Percentiles rank a stretch among this genome's conserved stretches.
Conservation (phyloP, 2,113 vertebrate genomes). For the Atractosteus spatula region DNA sequence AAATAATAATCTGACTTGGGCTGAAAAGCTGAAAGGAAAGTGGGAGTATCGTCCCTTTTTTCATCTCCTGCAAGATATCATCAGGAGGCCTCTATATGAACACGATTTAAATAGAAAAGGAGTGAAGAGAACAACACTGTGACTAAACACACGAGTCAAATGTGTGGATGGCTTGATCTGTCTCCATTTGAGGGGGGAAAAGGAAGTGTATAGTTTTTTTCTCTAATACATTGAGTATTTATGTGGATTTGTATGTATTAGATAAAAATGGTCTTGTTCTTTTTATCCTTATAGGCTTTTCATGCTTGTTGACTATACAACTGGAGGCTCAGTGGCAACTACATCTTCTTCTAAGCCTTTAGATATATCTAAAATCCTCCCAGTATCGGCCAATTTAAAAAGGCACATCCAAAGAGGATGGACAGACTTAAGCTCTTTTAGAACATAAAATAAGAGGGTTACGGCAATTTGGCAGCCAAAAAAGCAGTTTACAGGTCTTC, state of each 20-base stretch:
- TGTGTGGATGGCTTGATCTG: constrained; percentile 60
- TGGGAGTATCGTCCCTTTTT: not conserved
- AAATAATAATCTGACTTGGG: too few species aligned
- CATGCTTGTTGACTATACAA: constrained; percentile 73
- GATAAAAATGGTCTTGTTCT: constrained; percentile 71
- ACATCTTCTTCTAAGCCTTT: constrained; percentile 66
- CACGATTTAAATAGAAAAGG: constrained; percentile 34
- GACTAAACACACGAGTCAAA: constrained; percentile 44
- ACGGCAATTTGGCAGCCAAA: constrained; percentile 73
- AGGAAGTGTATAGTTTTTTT: constrained; percentile 37
- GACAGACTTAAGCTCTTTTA: constrained; percentile 72
- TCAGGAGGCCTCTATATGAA: constrained; percentile 36
- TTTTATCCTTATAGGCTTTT: constrained; percentile 72
- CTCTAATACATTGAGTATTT: constrained; percentile 69
- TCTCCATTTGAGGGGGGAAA: not conserved
- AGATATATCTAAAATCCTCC: constrained; percentile 75
- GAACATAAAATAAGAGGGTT: constrained; percentile 72
- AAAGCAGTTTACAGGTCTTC: constrained; percentile 58
- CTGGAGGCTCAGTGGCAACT: constrained; percentile 59
- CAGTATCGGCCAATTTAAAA: constrained; percentile 71
- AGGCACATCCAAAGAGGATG: constrained; percentile 68
- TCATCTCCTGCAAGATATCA: constrained; percentile 22
- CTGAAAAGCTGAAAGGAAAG: too few species aligned
- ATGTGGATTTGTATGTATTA: constrained; percentile 78
- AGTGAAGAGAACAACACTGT: constrained; percentile 38